Conservation (phyloP, 2,888 invertebrate genomes). For the Agrotis puta region DNA sequence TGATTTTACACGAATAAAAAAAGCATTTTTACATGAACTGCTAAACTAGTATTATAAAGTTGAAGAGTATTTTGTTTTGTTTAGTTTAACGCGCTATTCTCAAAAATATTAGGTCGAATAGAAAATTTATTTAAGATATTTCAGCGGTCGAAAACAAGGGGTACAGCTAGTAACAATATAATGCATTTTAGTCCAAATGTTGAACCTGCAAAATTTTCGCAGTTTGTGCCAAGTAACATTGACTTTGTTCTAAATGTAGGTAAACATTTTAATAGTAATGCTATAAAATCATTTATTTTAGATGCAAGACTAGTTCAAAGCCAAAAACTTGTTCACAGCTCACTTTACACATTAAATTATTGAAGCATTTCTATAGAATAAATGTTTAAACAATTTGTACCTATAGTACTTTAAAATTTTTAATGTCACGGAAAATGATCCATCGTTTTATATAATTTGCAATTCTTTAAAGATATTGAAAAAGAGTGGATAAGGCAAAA, state of each 20-base stretch:
- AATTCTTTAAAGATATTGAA: too few relatives aligned
- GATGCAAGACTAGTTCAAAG: conserved; percentile 6
- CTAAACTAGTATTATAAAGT: too few relatives aligned
- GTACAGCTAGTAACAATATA: too few relatives aligned
- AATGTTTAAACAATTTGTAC: conserved; percentile 4
- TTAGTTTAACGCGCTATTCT: too few relatives aligned
- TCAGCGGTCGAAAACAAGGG: too few relatives aligned
- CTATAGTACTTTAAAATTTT: not conserved
- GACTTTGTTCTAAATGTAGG: conserved; percentile 5
- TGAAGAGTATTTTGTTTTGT: too few relatives aligned
- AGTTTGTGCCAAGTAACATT: conserved; percentile 29
- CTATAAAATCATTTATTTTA: conserved; percentile 42
- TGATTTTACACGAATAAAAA: too few relatives aligned
- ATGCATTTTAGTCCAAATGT: not conserved
- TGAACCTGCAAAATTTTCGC: not conserved
- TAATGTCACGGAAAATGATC: not conserved
- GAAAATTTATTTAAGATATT: too few relatives aligned
- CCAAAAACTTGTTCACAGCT: conserved; percentile 25
- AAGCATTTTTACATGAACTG: too few relatives aligned
- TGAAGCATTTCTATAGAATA: not conserved
- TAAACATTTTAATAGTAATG: not conserved
- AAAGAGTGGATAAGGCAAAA: too few relatives aligned
- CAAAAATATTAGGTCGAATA: too few relatives aligned
- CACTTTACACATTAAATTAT: conserved; percentile 13
- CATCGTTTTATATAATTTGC: not conserved